A percentile compares a stretch with the other conserved stretches of the same genome.
These are phyloP conservation scores for Calliopum simillimum DNA, from an alignment of 2,888 invertebrate genomes.

Conservation along the genomic window DNA sequence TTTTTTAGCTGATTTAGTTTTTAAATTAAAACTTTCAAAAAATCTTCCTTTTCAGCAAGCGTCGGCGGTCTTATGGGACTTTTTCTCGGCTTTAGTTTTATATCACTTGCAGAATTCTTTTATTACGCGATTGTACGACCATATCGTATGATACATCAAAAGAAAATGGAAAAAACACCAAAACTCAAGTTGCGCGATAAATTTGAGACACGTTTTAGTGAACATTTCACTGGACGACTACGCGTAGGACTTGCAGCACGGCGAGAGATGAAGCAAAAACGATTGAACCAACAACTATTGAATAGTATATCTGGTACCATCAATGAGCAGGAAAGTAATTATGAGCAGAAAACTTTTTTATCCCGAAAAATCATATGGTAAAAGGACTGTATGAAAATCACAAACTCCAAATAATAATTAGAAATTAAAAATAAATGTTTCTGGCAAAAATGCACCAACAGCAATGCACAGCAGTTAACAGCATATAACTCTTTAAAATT, in stretches of 20 bases:
- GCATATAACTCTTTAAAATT: not conserved
- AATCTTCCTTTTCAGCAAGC: slow-evolving; percentile 15
- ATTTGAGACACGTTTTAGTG: too few relatives aligned
- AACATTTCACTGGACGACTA: too few relatives aligned
- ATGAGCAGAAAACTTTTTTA: not conserved
- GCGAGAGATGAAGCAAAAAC: not conserved
- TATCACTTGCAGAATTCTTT: slow-evolving; percentile 26
- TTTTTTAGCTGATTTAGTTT: not conserved
- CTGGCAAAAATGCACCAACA: not conserved
- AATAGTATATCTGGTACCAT: not conserved
- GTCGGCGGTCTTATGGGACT: slow-evolving; percentile 31
- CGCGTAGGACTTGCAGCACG: too few relatives aligned
- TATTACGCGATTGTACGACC: slow-evolving; percentile 28
- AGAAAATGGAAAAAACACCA: not conserved
- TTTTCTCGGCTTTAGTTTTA: slow-evolving; percentile 31
- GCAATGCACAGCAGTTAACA: not conserved
- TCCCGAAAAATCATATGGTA: not conserved
- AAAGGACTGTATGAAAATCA: not conserved
- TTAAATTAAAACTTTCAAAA: not conserved
- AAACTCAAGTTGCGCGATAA: too few relatives aligned
- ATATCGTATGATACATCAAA: slow-evolving; percentile 53
- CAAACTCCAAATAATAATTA: not conserved
- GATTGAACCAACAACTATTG: not conserved
- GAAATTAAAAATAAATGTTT: not conserved
- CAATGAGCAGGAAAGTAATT: not conserved